Evolutionary conservation across 2,888 invertebrate species (phyloP), one percentile per base, ranked within the genome.

Genomic region (Dolomedes plantarius): DNA sequence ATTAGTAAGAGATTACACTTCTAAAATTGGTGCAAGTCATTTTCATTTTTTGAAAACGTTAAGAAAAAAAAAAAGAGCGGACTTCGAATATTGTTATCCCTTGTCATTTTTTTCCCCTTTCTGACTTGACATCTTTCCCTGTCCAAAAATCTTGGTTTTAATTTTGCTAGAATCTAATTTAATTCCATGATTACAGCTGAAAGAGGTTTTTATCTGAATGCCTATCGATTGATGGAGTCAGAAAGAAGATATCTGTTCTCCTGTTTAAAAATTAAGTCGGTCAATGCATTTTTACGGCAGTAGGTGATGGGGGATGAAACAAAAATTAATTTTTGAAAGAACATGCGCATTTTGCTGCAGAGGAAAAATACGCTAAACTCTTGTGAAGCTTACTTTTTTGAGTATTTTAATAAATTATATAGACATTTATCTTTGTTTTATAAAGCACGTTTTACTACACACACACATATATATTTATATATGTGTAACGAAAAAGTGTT

Each of bases 81-180:
- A n/a, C n/a, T n/a, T 46, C 46, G 36, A 36, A 56, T 23, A 56
- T 56, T 19, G 56, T 23, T 23, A 23, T 56, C 5, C 1, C 1
- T 2, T 2, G 16, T 16, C 23, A 3, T 56, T 56, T 56, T 56
- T 56, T 56, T 23, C 56, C 11, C 23, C 13, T 36, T 36, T 11
- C 36, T 46, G 16, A 7, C 7, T 56, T 56, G 56, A 56, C 56
- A 56, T 56, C 19, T 56, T 56, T 56, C 23, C 56, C 23, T 56
- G 41, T 46, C 41, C 16, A 13, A 46, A 64, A 81, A 76, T 64
- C 75, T 83, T 83, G 31, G 46, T 73, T 80, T n/a, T 80, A 80
- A 76, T 83, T 83, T 76, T 41, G 76, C 83, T 83, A 83, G 76
- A 83, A 72, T 83, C 76, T 76, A 83, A 76, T 83, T 76, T 83